Conservation (phyloP, 1,140 invertebrate species). For the Babylonia areolata region DNA sequence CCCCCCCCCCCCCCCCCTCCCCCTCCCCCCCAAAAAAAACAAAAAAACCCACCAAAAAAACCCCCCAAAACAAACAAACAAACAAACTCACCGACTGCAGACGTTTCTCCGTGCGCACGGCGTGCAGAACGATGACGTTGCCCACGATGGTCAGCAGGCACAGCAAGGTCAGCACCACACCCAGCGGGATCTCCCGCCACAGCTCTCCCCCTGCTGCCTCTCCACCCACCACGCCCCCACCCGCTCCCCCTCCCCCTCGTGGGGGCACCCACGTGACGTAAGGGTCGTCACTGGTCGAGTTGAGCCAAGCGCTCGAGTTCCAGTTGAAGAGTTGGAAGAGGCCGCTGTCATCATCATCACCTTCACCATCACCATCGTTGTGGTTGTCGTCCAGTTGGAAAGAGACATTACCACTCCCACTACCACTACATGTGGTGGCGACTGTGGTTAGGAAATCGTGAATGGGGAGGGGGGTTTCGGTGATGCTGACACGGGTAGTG, state of each 20-base stretch:
- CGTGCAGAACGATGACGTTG: conserved; percentile 71
- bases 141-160: conserved; percentile 69
- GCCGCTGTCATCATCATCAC: background rate
- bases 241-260: background rate
- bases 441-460: background rate
- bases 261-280: background rate
- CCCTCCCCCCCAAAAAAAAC: background rate
- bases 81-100: conserved; percentile 67
- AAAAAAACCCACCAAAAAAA: background rate
- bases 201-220: conserved; percentile 45
- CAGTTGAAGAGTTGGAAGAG: background rate
- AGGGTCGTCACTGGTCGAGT: background rate
- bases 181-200: conserved; percentile 65
- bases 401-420: too few species aligned
- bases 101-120: conserved; percentile 69
- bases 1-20: too few species aligned
- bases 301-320: background rate
- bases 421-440: too few species aligned
- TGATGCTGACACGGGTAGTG: too few species aligned
- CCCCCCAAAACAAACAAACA: background rate
- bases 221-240: background rate
- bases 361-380: background rate
- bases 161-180: conserved; percentile 60
- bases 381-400: background rate
- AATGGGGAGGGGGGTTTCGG: too few species aligned